A percentile compares a stretch with the other conserved stretches of the same genome.
These are phyloP conservation scores for Anolis sagrei DNA, from an alignment of 2,113 vertebrate species.

Conservation along the genomic window DNA sequence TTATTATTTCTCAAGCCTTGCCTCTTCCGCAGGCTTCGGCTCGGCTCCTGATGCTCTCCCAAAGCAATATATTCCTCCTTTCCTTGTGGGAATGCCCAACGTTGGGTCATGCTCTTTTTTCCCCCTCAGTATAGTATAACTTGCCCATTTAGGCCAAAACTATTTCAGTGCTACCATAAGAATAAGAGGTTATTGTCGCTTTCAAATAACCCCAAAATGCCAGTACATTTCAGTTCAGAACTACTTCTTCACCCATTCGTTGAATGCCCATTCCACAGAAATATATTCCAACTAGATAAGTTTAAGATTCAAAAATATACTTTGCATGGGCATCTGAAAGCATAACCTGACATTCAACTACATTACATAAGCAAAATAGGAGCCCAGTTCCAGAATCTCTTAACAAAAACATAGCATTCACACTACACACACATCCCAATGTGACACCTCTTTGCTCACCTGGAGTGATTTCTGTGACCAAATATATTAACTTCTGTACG, in stretches of 20 bases:
- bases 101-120: conserved; percentile 49
- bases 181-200: conserved; percentile 13
- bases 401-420: not conserved
- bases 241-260: not conserved
- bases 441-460: not conserved
- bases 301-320: conserved; percentile 39
- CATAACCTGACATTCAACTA: conserved; percentile 17
- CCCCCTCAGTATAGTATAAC: conserved; percentile 39
- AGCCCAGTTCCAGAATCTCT: not conserved
- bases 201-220: conserved; percentile 16
- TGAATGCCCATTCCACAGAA: conserved; percentile 34
- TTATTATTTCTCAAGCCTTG: not conserved
- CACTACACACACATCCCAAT: not conserved
- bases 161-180: conserved; percentile 62
- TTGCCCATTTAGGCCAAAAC: conserved; percentile 39
- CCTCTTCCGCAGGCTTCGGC: not conserved
- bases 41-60: not conserved
- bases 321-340: conserved; percentile 44
- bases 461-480: not conserved
- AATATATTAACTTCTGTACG: conserved; percentile 5
- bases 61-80: not conserved
- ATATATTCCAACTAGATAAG: conserved; percentile 38
- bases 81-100: not conserved
- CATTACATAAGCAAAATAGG: conserved; percentile 39
- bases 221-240: conserved; percentile 51